Conservation (phyloP, 2,888 invertebrate species). For the Brachypalpus laphriformis region DNA sequence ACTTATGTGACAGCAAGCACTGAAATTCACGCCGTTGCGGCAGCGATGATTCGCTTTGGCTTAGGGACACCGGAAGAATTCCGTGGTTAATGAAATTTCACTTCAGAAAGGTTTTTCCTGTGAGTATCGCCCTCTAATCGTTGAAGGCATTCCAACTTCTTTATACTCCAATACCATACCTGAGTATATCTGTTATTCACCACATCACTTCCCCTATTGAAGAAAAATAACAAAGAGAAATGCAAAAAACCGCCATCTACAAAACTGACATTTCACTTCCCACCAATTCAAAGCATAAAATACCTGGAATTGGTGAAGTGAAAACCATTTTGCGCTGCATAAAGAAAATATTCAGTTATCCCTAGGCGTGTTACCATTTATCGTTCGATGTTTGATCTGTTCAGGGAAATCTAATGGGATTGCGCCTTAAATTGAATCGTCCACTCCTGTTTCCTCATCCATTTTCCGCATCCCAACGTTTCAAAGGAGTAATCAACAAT, state of each 20-base stretch:
- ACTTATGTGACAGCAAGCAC: too few relatives aligned
- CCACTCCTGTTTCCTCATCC: not conserved
- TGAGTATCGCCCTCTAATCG: too few relatives aligned
- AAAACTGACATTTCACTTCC: constrained; percentile 25
- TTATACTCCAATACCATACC: not conserved
- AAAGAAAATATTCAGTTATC: constrained; percentile 62
- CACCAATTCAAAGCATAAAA: not conserved
- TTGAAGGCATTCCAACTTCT: too few relatives aligned
- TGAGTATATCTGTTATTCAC: not conserved
- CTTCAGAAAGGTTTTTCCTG: too few relatives aligned
- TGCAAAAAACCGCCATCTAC: constrained; percentile 43
- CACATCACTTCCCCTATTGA: not conserved
- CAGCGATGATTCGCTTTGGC: too few relatives aligned
- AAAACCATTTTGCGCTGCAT: too few relatives aligned
- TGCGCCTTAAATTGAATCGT: not conserved
- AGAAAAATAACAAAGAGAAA: not conserved
- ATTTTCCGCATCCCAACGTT: not conserved
- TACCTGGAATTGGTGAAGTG: not conserved
- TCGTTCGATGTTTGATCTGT: not conserved
- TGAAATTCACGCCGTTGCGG: too few relatives aligned
- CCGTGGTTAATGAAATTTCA: too few relatives aligned
- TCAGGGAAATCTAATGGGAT: constrained; percentile 27
- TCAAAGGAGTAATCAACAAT: not conserved
- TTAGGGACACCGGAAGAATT: too few relatives aligned
- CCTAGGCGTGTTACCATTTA: not conserved